Conservation (phyloP, 2,113 vertebrate species). For the Chroicocephalus ridibundus region DNA sequence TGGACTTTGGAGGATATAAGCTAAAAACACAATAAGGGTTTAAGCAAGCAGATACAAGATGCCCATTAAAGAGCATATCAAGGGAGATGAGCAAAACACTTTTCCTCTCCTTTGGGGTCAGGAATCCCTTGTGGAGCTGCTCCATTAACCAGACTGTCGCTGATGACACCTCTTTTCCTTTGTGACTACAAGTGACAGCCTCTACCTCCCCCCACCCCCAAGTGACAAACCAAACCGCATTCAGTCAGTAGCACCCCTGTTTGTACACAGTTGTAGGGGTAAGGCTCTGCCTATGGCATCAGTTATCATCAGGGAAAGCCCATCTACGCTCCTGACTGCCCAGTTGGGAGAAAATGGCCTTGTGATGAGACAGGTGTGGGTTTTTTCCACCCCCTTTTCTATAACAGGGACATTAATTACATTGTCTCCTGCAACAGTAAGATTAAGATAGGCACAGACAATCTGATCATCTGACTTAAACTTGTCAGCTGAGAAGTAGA, state of each 20-base stretch:
- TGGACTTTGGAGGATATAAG: background rate
- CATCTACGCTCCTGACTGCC: background rate
- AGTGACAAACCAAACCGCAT: fast-evolving
- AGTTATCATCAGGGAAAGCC: background rate
- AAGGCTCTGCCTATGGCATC: background rate
- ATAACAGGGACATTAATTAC: background rate
- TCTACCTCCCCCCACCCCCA: background rate
- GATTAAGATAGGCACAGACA: slow-evolving; percentile 24
- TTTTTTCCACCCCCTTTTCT: background rate
- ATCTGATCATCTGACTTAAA: slow-evolving; percentile 50
- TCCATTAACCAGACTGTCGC: background rate
- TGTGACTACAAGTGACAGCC: fast-evolving
- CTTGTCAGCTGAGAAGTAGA: slow-evolving; percentile 2
- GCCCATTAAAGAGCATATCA: background rate
- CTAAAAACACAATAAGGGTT: background rate
- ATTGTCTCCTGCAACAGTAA: background rate
- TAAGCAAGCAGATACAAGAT: background rate
- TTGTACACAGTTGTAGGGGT: background rate
- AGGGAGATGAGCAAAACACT: background rate
- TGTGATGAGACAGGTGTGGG: background rate
- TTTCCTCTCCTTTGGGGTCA: background rate
- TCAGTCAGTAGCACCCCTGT: background rate
- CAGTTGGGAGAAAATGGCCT: background rate
- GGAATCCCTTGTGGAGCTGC: background rate
- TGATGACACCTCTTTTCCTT: too few relatives aligned